These are phyloP conservation scores for Nyctalus aviator DNA, from an alignment of 2,797 vertebrate species.

Conservation along the genomic window DNA sequence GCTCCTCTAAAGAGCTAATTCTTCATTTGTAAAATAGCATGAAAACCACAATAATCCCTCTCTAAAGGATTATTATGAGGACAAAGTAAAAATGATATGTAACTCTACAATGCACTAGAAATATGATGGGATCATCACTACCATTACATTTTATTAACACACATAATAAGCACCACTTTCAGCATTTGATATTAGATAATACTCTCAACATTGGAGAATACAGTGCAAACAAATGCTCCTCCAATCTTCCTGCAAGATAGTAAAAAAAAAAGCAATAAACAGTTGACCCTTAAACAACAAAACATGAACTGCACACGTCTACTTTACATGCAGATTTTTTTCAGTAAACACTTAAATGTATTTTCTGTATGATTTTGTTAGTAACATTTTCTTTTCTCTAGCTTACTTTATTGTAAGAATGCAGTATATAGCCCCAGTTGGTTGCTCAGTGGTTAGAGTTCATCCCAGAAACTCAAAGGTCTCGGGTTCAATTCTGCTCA, in stretches of 20 bases:
- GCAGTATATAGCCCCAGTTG: neutral
- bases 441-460: neutral
- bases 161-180: neutral
- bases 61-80: conserved; percentile 21
- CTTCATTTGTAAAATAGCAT: conserved; percentile 29
- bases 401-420: neutral
- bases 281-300: neutral
- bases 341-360: neutral
- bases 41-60: conserved; percentile 14
- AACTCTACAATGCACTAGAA: conserved; percentile 38
- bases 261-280: neutral
- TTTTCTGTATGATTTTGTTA: neutral
- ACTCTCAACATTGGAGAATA: neutral
- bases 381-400: neutral
- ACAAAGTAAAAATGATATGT: conserved; percentile 14
- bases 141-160: conserved; percentile 34
- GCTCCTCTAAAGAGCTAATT: conserved; percentile 22
- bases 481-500: neutral
- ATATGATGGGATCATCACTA: conserved; percentile 42
- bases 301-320: neutral
- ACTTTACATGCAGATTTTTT: neutral
- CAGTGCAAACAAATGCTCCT: neutral
- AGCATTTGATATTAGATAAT: conserved; percentile 16
- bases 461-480: neutral
- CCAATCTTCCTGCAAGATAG: neutral